These are phyloP conservation scores for Drosophila chauvacae DNA, from an alignment of 1,140 invertebrate species.

Conservation along the genomic window DNA sequence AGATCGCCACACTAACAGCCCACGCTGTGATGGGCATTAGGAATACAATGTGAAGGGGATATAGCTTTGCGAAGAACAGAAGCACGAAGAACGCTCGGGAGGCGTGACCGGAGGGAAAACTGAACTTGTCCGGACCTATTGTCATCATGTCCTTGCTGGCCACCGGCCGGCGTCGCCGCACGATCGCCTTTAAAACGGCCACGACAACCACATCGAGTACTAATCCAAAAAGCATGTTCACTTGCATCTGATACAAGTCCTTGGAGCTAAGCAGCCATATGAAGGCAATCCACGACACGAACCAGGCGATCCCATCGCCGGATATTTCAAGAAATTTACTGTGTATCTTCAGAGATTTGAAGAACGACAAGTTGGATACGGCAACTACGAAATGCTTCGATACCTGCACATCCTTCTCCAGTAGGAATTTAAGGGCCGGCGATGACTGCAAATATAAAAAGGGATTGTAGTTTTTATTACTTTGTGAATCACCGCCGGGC, in stretches of 20 bases:
- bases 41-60: slow-evolving; percentile 87
- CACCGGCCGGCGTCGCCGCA: slow-evolving; percentile 90
- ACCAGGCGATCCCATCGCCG: slow-evolving; percentile 95
- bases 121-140: slow-evolving; percentile 93
- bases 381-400: slow-evolving; percentile 88
- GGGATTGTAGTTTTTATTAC: background rate
- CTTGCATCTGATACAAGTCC: slow-evolving; percentile 92
- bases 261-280: slow-evolving; percentile 87
- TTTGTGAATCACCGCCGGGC: slow-evolving; percentile 15
- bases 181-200: slow-evolving; percentile 91
- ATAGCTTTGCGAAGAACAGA: slow-evolving; percentile 89
- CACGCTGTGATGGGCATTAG: slow-evolving; percentile 89
- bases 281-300: slow-evolving; percentile 89
- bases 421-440: slow-evolving; percentile 67
- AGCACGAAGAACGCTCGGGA: slow-evolving; percentile 93
- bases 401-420: slow-evolving; percentile 87
- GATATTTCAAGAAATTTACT: slow-evolving; percentile 91
- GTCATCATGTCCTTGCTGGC: slow-evolving; percentile 88
- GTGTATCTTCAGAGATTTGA: slow-evolving; percentile 87
- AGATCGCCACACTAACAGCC: slow-evolving; percentile 90
- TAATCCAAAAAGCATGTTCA: slow-evolving; percentile 93
- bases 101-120: slow-evolving; percentile 98
- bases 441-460: slow-evolving; percentile 23
- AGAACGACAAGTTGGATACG: slow-evolving; percentile 86
- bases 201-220: slow-evolving; percentile 94